phyloP scores from a whole-genome alignment of 1,140 invertebrate genomes.

The Drosophila lacertosa region DNA sequence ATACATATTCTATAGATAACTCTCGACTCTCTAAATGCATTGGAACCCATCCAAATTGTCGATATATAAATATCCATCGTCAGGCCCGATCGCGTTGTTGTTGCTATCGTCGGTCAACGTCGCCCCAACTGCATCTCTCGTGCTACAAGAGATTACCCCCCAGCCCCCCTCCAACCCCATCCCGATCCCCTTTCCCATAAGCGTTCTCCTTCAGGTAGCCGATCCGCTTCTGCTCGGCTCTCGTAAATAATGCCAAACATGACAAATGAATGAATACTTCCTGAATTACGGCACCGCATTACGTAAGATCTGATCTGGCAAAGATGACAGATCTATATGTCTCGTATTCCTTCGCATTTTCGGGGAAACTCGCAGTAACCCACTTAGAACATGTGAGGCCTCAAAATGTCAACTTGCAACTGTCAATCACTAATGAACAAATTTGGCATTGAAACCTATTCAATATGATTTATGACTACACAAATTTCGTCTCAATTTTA shows the following conservation, averaged over 20 bases:
- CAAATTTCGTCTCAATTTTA: background rate
- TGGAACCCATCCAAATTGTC: slow-evolving; percentile 80
- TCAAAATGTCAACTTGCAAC: slow-evolving; percentile 46
- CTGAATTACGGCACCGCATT: slow-evolving; percentile 68
- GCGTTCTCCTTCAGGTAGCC: slow-evolving; percentile 40
- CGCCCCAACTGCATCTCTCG: slow-evolving; percentile 46
- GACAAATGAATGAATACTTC: slow-evolving; percentile 80
- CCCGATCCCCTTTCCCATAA: background rate
- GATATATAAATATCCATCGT: slow-evolving; percentile 82
- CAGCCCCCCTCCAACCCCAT: background rate
- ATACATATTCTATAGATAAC: slow-evolving; percentile 79
- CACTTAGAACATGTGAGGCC: slow-evolving; percentile 6
- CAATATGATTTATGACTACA: background rate
- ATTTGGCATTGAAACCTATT: slow-evolving; percentile 29
- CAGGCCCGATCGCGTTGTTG: slow-evolving; percentile 53
- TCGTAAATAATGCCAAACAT: slow-evolving; percentile 54
- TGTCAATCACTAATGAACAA: slow-evolving; percentile 45
- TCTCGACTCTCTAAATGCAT: slow-evolving; percentile 77
- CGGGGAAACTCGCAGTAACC: slow-evolving; percentile 15
- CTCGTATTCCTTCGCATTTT: slow-evolving; percentile 7
- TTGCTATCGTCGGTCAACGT: slow-evolving; percentile 23
- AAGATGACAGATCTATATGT: slow-evolving; percentile 28
- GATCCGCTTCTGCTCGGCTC: slow-evolving; percentile 29
- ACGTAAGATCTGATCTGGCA: slow-evolving; percentile 49
- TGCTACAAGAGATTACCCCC: background rate